A percentile compares a stretch with the other conserved stretches of the same genome.
Conservation (phyloP, 2,113 vertebrate species). For the Corythornis vintsioides region DNA sequence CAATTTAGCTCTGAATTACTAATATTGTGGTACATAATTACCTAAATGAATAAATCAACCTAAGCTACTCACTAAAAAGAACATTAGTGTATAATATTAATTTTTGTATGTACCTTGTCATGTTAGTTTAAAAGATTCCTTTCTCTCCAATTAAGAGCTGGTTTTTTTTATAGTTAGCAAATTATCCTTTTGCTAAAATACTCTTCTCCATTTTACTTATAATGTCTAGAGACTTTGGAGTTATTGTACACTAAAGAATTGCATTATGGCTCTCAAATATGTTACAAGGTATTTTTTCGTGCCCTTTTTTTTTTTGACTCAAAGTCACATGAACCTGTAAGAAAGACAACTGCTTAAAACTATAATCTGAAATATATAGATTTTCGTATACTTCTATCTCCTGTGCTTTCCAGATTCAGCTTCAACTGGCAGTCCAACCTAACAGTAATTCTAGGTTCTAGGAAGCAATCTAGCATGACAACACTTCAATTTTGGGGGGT, state of each 20-base stretch:
- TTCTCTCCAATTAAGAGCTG: slow-evolving; percentile 72
- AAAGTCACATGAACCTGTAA: background rate
- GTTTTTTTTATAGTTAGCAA: slow-evolving; percentile 65
- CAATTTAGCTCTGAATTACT: slow-evolving; percentile 94
- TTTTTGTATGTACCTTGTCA: slow-evolving; percentile 83
- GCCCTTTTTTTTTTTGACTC: background rate
- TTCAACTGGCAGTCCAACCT: background rate
- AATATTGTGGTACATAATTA: slow-evolving; percentile 93
- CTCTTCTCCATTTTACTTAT: slow-evolving; percentile 29
- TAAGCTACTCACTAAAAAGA: slow-evolving; percentile 84
- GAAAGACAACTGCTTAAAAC: slow-evolving; percentile 35
- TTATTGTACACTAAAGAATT: slow-evolving; percentile 53
- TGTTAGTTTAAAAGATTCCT: slow-evolving; percentile 84
- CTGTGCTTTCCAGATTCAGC: background rate
- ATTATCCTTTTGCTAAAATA: slow-evolving; percentile 72
- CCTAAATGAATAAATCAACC: slow-evolving; percentile 94
- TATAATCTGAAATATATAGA: slow-evolving; percentile 22
- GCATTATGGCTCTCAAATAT: slow-evolving; percentile 55
- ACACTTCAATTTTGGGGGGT: background rate
- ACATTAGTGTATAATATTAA: slow-evolving; percentile 82
- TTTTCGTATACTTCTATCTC: background rate
- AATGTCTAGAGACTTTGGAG: slow-evolving; percentile 32
- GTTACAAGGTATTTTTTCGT: background rate
- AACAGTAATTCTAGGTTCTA: background rate
- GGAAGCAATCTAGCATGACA: background rate